Conservation (phyloP, 2,113 vertebrate species). For the Zapornia atra region DNA sequence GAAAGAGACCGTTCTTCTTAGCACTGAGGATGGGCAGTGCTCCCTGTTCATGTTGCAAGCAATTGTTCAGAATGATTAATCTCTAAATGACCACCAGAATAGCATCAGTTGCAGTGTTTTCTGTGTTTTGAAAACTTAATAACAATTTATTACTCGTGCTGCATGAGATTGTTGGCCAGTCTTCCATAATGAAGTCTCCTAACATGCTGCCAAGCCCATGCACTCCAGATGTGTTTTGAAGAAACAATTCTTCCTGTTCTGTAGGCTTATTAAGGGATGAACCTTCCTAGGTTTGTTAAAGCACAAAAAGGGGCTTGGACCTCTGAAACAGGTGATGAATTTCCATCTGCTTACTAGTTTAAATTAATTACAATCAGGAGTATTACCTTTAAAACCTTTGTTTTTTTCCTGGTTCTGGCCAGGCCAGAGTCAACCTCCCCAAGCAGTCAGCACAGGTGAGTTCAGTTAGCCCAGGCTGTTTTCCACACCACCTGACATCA, state of each 20-base stretch:
- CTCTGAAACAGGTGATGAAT: neutral
- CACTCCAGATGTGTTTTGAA: neutral
- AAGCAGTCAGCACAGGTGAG: no score
- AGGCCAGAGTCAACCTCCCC: no score
- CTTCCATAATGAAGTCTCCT: neutral
- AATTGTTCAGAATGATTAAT: no score
- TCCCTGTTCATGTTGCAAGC: neutral
- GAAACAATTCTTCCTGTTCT: neutral
- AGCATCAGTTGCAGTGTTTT: neutral
- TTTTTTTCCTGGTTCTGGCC: no score
- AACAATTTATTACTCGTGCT: neutral
- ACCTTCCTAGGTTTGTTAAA: neutral
- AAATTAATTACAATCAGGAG: neutral
- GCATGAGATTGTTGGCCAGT: fast-evolving
- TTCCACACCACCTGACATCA: no score
- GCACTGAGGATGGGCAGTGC: neutral
- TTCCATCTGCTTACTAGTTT: neutral
- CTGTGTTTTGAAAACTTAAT: neutral
- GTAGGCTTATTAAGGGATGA: neutral
- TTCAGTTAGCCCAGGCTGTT: no score
- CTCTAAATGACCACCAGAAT: neutral
- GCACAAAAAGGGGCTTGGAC: neutral
- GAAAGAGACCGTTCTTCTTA: neutral
- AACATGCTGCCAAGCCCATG: fast-evolving
- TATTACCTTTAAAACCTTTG: neutral